Evolutionary conservation across 2,888 invertebrate species (phyloP).

Genomic region (Strigamia crassipes): DNA sequence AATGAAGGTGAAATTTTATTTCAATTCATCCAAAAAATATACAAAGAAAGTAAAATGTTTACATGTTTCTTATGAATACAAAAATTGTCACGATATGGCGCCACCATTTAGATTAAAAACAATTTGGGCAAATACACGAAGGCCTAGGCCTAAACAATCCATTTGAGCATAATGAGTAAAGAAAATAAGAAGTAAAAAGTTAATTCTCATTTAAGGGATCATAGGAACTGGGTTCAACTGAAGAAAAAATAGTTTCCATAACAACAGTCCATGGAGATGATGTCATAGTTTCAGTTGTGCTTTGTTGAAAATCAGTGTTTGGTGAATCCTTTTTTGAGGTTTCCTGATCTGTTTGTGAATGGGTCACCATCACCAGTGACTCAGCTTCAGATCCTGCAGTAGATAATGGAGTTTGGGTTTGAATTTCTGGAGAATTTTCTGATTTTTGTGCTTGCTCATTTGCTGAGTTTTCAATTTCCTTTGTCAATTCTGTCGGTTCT

Average conservation of each 20-base stretch:
- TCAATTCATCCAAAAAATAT: slow-evolving; percentile 26
- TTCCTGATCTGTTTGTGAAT: neutral
- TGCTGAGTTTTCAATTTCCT: neutral
- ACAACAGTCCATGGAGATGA: slow-evolving; percentile 27
- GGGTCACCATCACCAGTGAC: neutral
- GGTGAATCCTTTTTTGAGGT: neutral
- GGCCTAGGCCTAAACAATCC: neutral
- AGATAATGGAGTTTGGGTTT: neutral
- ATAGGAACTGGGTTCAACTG: slow-evolving; percentile 38
- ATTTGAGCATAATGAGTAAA: neutral
- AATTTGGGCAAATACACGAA: neutral
- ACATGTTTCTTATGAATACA: neutral
- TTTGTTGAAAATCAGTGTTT: neutral
- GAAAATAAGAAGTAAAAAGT: neutral
- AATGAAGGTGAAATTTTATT: slow-evolving; percentile 33
- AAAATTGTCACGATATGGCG: slow-evolving; percentile 25
- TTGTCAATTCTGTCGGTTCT: no score
- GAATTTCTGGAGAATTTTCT: neutral
- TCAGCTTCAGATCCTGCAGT: neutral
- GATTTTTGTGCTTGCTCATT: neutral
- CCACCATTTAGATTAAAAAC: slow-evolving; percentile 11
- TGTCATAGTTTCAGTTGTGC: slow-evolving; percentile 20
- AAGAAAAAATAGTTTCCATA: slow-evolving; percentile 14
- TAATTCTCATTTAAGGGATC: neutral
- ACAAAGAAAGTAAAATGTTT: neutral